Evolutionary conservation across 2,113 vertebrate species (phyloP).

Genomic region (Paedocypris sp.): DNA sequence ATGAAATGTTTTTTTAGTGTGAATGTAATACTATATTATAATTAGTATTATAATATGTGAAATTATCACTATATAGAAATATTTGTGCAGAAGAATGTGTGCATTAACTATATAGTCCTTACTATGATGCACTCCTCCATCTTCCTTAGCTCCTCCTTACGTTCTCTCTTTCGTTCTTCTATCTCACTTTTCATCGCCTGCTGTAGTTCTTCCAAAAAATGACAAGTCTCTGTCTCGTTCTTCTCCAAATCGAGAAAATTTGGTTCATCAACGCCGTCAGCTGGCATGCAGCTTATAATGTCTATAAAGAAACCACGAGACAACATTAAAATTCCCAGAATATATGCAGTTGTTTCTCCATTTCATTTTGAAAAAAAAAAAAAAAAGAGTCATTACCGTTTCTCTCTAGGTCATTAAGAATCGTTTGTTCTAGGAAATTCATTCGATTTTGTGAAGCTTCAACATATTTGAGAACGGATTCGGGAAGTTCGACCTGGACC

Average conservation of each 20-base stretch:
- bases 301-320: too few species aligned
- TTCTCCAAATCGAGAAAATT: too few species aligned
- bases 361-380: too few species aligned
- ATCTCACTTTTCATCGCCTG: slow-evolving; percentile 53
- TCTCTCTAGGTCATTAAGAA: slow-evolving; percentile 65
- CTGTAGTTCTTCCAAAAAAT: slow-evolving; percentile 42
- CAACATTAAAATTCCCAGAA: not conserved
- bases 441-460: slow-evolving; percentile 60
- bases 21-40: too few species aligned
- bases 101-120: too few species aligned
- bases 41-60: too few species aligned
- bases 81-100: too few species aligned
- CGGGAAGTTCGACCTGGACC: slow-evolving; percentile 60
- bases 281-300: too few species aligned
- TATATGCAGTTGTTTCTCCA: not conserved
- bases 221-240: slow-evolving; percentile 45
- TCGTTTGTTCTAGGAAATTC: slow-evolving; percentile 60
- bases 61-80: too few species aligned
- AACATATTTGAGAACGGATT: slow-evolving; percentile 70
- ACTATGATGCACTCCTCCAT: slow-evolving; percentile 61
- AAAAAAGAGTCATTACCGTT: slow-evolving; percentile 41
- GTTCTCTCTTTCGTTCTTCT: slow-evolving; percentile 47
- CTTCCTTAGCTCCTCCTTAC: slow-evolving; percentile 64
- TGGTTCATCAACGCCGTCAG: too few species aligned
- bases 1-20: not conserved